These are phyloP conservation scores for Leptocoma aspasia DNA, from an alignment of 2,113 vertebrate genomes.

Conservation along the genomic window DNA sequence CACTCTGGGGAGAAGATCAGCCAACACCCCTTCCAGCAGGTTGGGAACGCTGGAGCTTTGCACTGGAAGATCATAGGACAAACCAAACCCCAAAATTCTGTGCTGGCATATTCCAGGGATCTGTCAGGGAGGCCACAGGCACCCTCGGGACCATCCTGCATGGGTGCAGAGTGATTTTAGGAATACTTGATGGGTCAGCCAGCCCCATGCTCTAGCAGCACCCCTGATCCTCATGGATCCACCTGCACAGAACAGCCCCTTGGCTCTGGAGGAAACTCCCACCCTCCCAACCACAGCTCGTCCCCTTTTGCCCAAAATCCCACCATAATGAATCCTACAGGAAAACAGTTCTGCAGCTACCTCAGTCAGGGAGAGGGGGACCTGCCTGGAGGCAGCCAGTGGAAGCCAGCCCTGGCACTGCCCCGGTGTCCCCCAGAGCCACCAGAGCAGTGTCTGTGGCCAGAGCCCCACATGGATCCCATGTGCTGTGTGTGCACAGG, in stretches of 20 bases:
- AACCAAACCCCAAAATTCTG: not conserved
- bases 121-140: not conserved
- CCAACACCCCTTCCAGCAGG: not conserved
- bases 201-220: not conserved
- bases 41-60: not conserved
- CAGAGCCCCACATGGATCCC: not conserved
- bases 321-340: accelerated
- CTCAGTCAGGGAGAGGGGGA: not conserved
- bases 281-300: accelerated
- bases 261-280: not conserved
- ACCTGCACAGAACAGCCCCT: not conserved
- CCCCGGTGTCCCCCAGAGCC: accelerated
- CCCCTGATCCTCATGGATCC: not conserved
- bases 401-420: not conserved
- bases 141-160: not conserved
- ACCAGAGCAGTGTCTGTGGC: accelerated
- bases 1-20: not conserved
- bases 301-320: not conserved
- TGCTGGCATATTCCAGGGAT: not conserved
- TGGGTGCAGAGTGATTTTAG: not conserved
- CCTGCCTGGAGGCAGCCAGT: not conserved
- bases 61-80: not conserved
- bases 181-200: not conserved
- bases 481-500: accelerated
- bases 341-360: not conserved